Base-by-base conservation (phyloP, 2,113 vertebrate species). In the Ranitomeya imitator region DNA sequence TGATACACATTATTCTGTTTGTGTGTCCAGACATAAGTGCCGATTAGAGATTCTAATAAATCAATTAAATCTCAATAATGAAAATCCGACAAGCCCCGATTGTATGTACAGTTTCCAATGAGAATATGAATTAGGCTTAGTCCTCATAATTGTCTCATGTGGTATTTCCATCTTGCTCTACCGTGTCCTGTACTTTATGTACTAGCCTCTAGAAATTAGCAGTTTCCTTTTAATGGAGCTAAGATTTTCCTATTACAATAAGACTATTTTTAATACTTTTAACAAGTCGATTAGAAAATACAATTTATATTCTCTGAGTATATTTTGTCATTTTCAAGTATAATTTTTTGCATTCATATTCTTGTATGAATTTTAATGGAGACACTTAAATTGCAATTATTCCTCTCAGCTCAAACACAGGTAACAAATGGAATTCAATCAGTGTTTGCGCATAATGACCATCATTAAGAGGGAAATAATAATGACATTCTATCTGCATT, bases 371-470 rank as follows among this genome's bases (percentile, higher is more conserved):
- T 99, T 99, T 99, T 99, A 99, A 99, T 99, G 97, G 96, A 97
- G 97, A 98, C 97, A 99, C 98, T 99, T 99, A 99, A 99, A 99
- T 99, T 97, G 97, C 98, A 99, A 99, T 99, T 99, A 99, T 99
- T 99, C 97, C 97, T 99, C 98, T 99, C 97, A 97, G 96, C 98
- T 98, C 97, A 98, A 99, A 99, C 95, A 97, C 97, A 99, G 97
- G 98, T 99, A 99, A 99, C 97, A 99, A 99, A 99, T 99, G 97
- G 97, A 99, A 98, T 99, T 98, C 98, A 99, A 99, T 99, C 97
- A 98, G 96, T 96, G 95, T 93, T 95, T 93, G 94, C 90, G 94
- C 96, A 97, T 97, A 97, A 98, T 98, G 98, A 99, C 97, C 97
- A 97, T 99, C 98, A 99, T 99, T 99, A 99, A 97, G 96, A 98